Percentiles rank a stretch among this genome's conserved stretches.
These are phyloP conservation scores for Cliona cf. orientalis DNA, from an alignment of 37 sponge, comb jelly and placozoan genomes.

Conservation along the genomic window DNA sequence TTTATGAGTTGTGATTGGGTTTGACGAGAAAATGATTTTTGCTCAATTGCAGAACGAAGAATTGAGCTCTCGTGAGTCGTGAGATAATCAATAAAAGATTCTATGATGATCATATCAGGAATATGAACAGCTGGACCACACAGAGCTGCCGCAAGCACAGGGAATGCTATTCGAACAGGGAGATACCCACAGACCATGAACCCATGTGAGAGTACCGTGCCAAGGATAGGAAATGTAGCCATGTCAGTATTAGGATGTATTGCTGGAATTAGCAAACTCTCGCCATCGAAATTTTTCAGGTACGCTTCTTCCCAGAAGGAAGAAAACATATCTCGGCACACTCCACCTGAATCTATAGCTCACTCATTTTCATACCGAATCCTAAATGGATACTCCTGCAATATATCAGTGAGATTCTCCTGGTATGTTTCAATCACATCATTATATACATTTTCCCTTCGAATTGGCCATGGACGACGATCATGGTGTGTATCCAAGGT, in stretches of 20 bases:
- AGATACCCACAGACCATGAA: slow-evolving; percentile 19
- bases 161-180: slow-evolving; percentile 21
- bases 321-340: neutral
- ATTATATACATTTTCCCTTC: neutral
- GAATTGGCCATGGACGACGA: neutral
- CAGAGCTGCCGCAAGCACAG: slow-evolving; percentile 11
- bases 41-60: neutral
- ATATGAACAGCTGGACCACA: slow-evolving; percentile 10
- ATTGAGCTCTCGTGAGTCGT: slow-evolving; percentile 1
- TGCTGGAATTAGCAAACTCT: slow-evolving; percentile 5
- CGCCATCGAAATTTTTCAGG: slow-evolving; percentile 17
- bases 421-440: neutral
- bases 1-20: neutral
- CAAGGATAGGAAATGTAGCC: slow-evolving; percentile 6
- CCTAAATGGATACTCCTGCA: slow-evolving; percentile 17
- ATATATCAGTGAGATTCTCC: neutral
- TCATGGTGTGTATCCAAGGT: slow-evolving; percentile 7
- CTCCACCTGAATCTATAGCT: slow-evolving; percentile 28
- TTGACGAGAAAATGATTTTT: neutral
- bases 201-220: slow-evolving; percentile 11
- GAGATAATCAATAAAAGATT: slow-evolving; percentile 23
- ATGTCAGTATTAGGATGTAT: slow-evolving; percentile 13
- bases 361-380: neutral
- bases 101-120: slow-evolving; percentile 3
- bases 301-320: slow-evolving; percentile 18